Evolutionary conservation across 1,140 invertebrate genomes (phyloP), one percentile per base, ranked within the genome.

Genomic region (Heliconius himera): DNA sequence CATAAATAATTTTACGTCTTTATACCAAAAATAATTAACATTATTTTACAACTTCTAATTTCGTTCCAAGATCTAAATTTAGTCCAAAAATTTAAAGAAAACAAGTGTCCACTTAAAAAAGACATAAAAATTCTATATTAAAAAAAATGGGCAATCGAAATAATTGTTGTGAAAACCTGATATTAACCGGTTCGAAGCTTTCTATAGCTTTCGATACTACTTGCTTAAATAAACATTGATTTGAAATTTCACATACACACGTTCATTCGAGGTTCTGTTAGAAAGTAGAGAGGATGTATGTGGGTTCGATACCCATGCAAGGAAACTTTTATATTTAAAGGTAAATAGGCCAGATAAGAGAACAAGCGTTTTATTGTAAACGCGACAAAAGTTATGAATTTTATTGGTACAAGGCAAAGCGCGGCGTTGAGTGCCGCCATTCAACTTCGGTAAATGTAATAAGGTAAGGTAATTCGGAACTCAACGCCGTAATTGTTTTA

Each of bases 211-310:
- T 56, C 54, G n/a, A 56, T 56, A 56, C 8, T 56, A 22, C 54
- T 56, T 56, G 54, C 22, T 56, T 22, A 56, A 56, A 56, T 56
- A 56, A 56, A 22, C 54, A 22, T 56, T 22, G n/a, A 56, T 74
- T 46, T 73, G 72, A 56, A 46, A 20, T 46, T 73, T 73, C 22
- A n/a, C 72, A 46, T 49, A 73, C 72, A 56, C 18, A 56, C n/a
- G n/a, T 9, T n/a, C 54, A 0, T 46, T 16, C 41, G 13, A 46
- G 41, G 18, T 51, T 51, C 16, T 18, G 6, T 51, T 51, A 51
- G 49, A 20, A 51, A 18, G 18, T 51, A 51, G 1, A 46, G 41
- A 16, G 13, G 41, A 46, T 51, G 49, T 51, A 20, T 20, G 49
- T 51, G 8, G 54, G 54, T 56, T 56, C n/a, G 20, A 22, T 22